Evolutionary conservation across 2,888 invertebrate genomes (phyloP).

Genomic region (Seladonia tumulorum): DNA sequence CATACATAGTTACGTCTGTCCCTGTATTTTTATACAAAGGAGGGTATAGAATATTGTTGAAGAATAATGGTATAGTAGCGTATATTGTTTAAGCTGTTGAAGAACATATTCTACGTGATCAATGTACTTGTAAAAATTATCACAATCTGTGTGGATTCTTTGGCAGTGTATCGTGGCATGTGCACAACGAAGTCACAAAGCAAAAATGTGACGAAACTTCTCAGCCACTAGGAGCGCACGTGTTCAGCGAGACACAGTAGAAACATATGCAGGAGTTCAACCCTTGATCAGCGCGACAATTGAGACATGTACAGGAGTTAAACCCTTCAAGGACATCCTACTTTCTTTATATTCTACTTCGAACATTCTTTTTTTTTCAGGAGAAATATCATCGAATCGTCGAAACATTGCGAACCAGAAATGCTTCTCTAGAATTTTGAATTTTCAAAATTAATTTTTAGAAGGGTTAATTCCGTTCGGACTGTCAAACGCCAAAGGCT

Average conservation of each 20-base stretch:
- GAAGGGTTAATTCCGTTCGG: conserved; percentile 28
- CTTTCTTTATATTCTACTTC: not conserved
- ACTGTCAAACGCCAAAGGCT: conserved; percentile 25
- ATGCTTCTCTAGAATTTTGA: not conserved
- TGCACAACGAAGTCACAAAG: conserved; percentile 63
- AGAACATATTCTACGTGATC: conserved; percentile 35
- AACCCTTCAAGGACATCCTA: conserved; percentile 35
- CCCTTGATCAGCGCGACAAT: conserved; percentile 54
- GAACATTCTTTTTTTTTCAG: not conserved
- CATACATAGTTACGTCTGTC: conserved; percentile 4
- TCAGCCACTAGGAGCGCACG: conserved; percentile 57
- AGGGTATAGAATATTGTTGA: conserved; percentile 5
- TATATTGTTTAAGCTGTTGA: conserved; percentile 20
- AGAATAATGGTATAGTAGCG: conserved; percentile 22
- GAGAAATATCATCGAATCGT: not conserved
- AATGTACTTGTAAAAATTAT: conserved; percentile 7
- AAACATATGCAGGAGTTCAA: conserved; percentile 44
- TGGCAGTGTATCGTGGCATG: conserved; percentile 41
- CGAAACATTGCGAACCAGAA: not conserved
- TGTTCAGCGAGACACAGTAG: conserved; percentile 57
- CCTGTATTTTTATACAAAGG: conserved; percentile 31
- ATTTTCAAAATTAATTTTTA: not conserved
- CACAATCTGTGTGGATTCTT: conserved; percentile 29
- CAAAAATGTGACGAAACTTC: conserved; percentile 43
- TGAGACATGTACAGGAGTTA: conserved; percentile 40